phyloP scores from a whole-genome alignment of 2,797 vertebrate genomes.

The Channa striata region DNA sequence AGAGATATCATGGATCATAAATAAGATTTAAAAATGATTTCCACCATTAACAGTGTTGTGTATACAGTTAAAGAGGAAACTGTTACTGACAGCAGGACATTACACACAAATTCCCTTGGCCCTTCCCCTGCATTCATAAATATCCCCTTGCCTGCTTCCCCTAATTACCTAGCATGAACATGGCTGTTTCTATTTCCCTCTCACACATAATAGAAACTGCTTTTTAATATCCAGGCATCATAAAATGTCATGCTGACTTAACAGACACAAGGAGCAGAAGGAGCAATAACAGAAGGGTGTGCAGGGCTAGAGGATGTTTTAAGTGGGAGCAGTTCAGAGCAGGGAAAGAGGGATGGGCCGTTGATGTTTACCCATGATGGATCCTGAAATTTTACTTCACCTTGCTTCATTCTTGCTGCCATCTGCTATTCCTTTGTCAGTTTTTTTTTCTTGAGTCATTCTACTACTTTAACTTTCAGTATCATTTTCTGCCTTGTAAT shows the following conservation, averaged over 20 bases:
- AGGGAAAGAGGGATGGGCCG: slow-evolving; percentile 21
- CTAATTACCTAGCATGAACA: slow-evolving; percentile 85
- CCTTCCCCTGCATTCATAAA: slow-evolving; percentile 81
- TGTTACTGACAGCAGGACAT: slow-evolving; percentile 84
- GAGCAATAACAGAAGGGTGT: slow-evolving; percentile 79
- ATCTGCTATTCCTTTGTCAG: slow-evolving; percentile 4
- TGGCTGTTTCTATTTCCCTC: slow-evolving; percentile 82
- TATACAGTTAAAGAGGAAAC: slow-evolving; percentile 80
- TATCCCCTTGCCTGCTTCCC: slow-evolving; percentile 80
- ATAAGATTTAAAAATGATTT: slow-evolving; percentile 73
- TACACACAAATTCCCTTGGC: slow-evolving; percentile 80
- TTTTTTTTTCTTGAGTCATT: slow-evolving; percentile 9
- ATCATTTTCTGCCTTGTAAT: not conserved
- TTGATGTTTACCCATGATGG: slow-evolving; percentile 39
- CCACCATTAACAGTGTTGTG: slow-evolving; percentile 68
- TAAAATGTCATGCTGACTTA: slow-evolving; percentile 87
- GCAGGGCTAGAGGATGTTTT: slow-evolving; percentile 23
- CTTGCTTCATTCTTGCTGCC: slow-evolving; percentile 20
- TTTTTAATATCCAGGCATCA: slow-evolving; percentile 86
- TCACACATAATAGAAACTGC: slow-evolving; percentile 85
- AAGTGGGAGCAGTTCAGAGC: slow-evolving; percentile 29
- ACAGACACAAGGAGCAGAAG: slow-evolving; percentile 82
- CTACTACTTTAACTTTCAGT: slow-evolving; percentile 10
- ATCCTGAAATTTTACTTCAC: slow-evolving; percentile 42
- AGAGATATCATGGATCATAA: slow-evolving; percentile 68